A percentile compares a stretch with the other conserved stretches of the same genome.
Evolutionary conservation across 92 coral and sea anemone species (phyloP).

Genomic region (Parazoanthus darwini): DNA sequence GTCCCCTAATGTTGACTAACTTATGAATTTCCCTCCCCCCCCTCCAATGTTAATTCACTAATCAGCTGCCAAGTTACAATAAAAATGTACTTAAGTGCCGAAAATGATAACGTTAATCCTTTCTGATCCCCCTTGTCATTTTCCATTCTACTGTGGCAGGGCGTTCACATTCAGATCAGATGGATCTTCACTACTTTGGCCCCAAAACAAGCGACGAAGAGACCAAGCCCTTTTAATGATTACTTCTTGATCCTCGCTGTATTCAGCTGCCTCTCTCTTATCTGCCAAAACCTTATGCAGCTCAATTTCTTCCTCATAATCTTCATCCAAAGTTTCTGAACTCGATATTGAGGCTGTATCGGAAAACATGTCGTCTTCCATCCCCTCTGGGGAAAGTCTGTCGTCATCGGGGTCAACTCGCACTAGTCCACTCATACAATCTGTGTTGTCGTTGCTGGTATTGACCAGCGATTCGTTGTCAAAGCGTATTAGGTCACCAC

Average conservation of each 20-base stretch:
- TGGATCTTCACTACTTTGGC: slow-evolving; percentile 5
- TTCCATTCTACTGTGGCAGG: neutral
- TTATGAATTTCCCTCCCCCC: too few species aligned
- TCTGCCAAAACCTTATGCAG: neutral
- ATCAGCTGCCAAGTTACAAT: too few species aligned
- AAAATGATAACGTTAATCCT: too few species aligned
- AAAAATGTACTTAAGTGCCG: too few species aligned
- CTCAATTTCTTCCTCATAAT: neutral
- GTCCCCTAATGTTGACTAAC: too few species aligned
- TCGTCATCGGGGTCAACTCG: slow-evolving; percentile 60
- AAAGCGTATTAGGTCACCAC: slow-evolving; percentile 19
- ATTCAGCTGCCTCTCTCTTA: neutral
- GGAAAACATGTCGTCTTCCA: slow-evolving; percentile 40
- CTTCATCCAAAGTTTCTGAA: slow-evolving; percentile 22
- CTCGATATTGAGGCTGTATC: slow-evolving; percentile 21
- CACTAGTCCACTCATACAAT: slow-evolving; percentile 57
- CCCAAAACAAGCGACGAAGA: slow-evolving; percentile 39
- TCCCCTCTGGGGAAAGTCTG: slow-evolving; percentile 74
- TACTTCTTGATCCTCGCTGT: slow-evolving; percentile 50
- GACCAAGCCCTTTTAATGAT: slow-evolving; percentile 75
- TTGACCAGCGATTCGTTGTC: slow-evolving; percentile 21
- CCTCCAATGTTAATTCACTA: too few species aligned
- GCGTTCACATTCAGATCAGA: slow-evolving; percentile 3
- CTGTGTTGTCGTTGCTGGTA: slow-evolving; percentile 10
- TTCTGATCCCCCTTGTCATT: too few species aligned